Evolutionary conservation across 2,797 vertebrate species (phyloP).

Genomic region (Phalanger gymnotis): DNA sequence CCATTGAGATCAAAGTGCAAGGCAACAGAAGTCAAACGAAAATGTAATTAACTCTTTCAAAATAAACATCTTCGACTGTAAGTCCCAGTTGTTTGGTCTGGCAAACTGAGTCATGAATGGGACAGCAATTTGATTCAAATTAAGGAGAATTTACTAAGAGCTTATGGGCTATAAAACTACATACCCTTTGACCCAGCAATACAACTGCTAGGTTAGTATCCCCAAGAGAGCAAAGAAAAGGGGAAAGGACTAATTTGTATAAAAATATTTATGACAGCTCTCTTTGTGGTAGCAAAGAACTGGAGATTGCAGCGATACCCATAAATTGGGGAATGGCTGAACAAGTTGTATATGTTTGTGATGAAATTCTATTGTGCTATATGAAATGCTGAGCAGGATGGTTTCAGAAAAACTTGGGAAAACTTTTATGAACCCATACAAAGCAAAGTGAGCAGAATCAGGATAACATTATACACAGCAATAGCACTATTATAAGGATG

Average conservation of each 20-base stretch:
- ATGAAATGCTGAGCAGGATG: too few relatives aligned
- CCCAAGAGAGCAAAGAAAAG: background rate
- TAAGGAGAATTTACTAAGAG: background rate
- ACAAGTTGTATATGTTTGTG: too few relatives aligned
- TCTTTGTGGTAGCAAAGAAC: too few relatives aligned
- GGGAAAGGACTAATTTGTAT: background rate
- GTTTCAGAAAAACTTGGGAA: too few relatives aligned
- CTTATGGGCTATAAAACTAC: background rate
- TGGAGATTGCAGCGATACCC: too few relatives aligned
- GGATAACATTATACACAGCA: too few relatives aligned
- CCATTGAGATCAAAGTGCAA: background rate
- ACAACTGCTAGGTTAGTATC: background rate
- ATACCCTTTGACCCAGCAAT: background rate
- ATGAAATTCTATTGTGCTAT: too few relatives aligned
- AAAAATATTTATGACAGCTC: background rate
- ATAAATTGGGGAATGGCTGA: too few relatives aligned
- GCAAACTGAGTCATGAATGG: background rate
- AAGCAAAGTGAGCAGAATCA: too few relatives aligned
- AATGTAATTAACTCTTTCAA: slow-evolving; percentile 3
- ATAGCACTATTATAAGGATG: too few relatives aligned
- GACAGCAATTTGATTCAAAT: background rate
- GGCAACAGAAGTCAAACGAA: background rate
- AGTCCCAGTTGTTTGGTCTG: background rate
- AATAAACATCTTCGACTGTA: background rate
- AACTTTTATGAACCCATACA: too few relatives aligned